Percentiles rank a stretch among this genome's conserved stretches.
phyloP scores from a whole-genome alignment of 2,113 vertebrate species.

The Romanogobio albipinnatus region DNA sequence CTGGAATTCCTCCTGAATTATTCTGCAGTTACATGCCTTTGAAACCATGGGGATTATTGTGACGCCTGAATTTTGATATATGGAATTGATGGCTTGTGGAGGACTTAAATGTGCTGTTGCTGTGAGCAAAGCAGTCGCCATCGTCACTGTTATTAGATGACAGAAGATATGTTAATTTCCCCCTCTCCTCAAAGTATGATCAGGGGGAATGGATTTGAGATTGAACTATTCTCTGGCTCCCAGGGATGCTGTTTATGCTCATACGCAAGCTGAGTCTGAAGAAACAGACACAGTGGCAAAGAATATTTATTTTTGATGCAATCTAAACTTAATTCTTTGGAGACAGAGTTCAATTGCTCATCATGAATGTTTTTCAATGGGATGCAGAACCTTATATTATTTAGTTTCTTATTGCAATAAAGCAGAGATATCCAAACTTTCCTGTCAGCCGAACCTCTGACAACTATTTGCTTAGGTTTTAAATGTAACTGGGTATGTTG shows the following conservation, averaged over 20 bases:
- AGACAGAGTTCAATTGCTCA: not conserved
- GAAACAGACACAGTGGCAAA: not conserved
- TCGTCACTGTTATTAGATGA: conserved; percentile 31
- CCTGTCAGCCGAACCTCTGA: too few species aligned
- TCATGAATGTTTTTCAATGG: not conserved
- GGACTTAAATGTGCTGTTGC: not conserved
- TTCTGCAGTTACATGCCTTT: not conserved
- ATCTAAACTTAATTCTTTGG: conserved; percentile 8
- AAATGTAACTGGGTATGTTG: too few species aligned
- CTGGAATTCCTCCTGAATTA: conserved; percentile 26
- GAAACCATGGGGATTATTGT: conserved; percentile 9
- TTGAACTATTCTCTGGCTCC: conserved; percentile 25
- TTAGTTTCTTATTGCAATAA: not conserved
- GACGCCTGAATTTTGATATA: conserved; percentile 13
- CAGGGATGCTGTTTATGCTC: not conserved
- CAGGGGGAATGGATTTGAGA: not conserved
- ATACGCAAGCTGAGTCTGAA: not conserved
- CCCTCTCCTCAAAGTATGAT: conserved; percentile 14
- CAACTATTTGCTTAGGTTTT: too few species aligned
- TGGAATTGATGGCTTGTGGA: not conserved
- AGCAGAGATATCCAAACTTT: not conserved
- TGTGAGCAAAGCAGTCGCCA: not conserved
- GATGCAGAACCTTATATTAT: not conserved
- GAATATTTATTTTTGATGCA: not conserved
- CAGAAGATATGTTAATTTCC: conserved; percentile 30